Percentiles rank a stretch among this genome's conserved stretches.
These are phyloP conservation scores for Lasioglossum marginatum DNA, from an alignment of 2,888 invertebrate species.

Conservation along the genomic window DNA sequence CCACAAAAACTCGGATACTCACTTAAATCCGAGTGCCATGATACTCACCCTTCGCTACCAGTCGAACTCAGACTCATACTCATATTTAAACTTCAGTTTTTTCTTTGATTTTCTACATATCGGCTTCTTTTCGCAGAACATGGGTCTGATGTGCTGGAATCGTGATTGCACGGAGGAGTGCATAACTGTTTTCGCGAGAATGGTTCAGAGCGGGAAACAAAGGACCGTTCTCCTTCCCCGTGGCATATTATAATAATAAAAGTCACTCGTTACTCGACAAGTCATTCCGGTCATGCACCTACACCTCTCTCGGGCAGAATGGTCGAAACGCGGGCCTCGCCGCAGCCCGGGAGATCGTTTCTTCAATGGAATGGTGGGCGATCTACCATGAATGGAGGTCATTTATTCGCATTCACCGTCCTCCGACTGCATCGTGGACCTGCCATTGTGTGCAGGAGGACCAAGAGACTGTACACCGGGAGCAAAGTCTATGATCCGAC, in stretches of 20 bases:
- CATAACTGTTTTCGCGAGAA: slow-evolving; percentile 25
- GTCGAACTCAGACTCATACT: too few species aligned
- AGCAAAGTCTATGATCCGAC: slow-evolving; percentile 73
- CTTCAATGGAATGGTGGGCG: slow-evolving; percentile 79
- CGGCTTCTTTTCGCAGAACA: background rate
- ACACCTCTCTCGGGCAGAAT: slow-evolving; percentile 66
- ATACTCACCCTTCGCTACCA: background rate
- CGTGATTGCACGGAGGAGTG: background rate
- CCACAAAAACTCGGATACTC: too few species aligned
- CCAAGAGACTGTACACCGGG: slow-evolving; percentile 70
- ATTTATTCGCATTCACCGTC: slow-evolving; percentile 81
- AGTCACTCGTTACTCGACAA: slow-evolving; percentile 58
- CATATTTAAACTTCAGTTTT: too few species aligned
- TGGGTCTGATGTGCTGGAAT: background rate
- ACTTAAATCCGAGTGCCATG: background rate
- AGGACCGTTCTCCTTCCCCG: slow-evolving; percentile 53
- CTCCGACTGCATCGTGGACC: slow-evolving; percentile 77
- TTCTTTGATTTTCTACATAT: background rate
- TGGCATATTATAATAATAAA: slow-evolving; percentile 64
- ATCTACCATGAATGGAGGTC: slow-evolving; percentile 81
- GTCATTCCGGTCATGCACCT: slow-evolving; percentile 68
- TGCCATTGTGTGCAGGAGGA: slow-evolving; percentile 76
- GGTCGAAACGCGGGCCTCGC: slow-evolving; percentile 54
- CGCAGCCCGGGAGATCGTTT: slow-evolving; percentile 66
- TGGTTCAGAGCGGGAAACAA: slow-evolving; percentile 51